Base-by-base conservation (phyloP, 1,140 invertebrate genomes). In the Thrips palmi region DNA sequence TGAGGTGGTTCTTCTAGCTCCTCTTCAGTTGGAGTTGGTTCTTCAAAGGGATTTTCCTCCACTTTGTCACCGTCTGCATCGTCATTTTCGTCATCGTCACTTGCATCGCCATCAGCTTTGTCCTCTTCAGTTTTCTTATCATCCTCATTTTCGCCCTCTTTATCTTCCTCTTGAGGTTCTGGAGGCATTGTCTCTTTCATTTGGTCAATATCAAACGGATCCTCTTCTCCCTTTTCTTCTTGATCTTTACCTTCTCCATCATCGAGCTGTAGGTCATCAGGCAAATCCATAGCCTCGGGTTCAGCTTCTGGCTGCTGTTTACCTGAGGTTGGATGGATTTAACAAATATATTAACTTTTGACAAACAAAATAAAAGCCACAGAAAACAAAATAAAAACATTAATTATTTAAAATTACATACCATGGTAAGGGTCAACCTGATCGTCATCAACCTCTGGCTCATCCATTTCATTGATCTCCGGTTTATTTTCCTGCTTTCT, bases 341-440 rank as follows among this genome's bases (percentile, higher is more conserved):
- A 43, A 39, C n/a, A 33, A 41, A 17, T 19, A 28, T 4, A 42
- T 43, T 12, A 17, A 19, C n/a, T 25, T 24, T 7, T 42, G 10
- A 7, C 14, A 33, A 43, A 11, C n/a, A 4, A 7, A 43, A 41
- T 3, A n/a, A 37, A 34, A 45, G 34, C 7, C 24, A 12, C 11
- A 38, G 20, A 3, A 23, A 34, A 12, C 8, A 36, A 21, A 20
- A 23, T 4, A 20, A 37, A 27, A 39, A 10, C 14, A 31, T 21
- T 20, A 20, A 32, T 12, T 25, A 12, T 19, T 22, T 42, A 20
- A 31, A 19, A 24, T 33, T 53, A 44, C 12, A 58, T 48, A 20
- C 79, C 80, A 53, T 89, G 80, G 54, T 86, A 77, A 15, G 82
- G 80, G 67, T 92, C 83, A 1, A 75, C 60, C 59, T 88, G 80